Evolutionary conservation across 2,797 vertebrate species (phyloP).

Genomic region (Sciaenops ocellatus): DNA sequence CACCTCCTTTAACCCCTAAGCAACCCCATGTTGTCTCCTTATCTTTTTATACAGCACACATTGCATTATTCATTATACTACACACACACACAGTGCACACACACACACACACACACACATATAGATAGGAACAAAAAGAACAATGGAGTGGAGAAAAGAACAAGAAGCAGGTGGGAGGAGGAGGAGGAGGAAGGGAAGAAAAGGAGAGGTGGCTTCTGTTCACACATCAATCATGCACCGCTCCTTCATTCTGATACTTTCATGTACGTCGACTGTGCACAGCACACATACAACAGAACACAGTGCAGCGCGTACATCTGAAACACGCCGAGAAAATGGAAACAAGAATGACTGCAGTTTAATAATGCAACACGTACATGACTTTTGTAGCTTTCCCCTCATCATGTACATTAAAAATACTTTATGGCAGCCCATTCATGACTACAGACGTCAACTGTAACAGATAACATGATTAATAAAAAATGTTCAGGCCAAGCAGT

Average conservation of each 20-base stretch:
- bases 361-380: slow-evolving; percentile 20
- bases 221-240: not conserved
- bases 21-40: slow-evolving; percentile 63
- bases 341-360: not conserved
- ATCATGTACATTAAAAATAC: not conserved
- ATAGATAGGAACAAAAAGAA: not conserved
- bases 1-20: slow-evolving; percentile 64
- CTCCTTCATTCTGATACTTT: not conserved
- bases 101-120: not conserved
- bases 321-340: not conserved
- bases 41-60: slow-evolving; percentile 66
- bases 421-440: not conserved
- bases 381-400: not conserved
- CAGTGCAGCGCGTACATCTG: not conserved
- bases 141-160: not conserved
- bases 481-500: not conserved
- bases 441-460: not conserved
- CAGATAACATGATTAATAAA: not conserved
- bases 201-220: slow-evolving; percentile 5
- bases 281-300: not conserved
- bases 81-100: slow-evolving; percentile 8
- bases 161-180: slow-evolving; percentile 18
- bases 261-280: not conserved
- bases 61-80: slow-evolving; percentile 71
- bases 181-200: slow-evolving; percentile 10